Conservation (phyloP, 2,797 vertebrate genomes). For the Trematocara caparti region DNA sequence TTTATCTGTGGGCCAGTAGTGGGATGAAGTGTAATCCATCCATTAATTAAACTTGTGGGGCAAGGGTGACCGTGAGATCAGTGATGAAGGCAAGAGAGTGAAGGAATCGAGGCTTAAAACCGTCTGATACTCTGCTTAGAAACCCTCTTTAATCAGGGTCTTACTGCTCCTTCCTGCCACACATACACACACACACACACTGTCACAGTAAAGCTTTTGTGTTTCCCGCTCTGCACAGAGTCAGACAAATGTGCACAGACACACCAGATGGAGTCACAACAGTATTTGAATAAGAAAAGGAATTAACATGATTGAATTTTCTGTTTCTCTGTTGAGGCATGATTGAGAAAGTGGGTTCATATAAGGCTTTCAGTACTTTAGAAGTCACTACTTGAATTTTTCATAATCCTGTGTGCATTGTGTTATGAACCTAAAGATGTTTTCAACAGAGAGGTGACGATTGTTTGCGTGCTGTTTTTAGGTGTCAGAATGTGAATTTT, state of each 20-base stretch:
- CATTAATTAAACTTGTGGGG: conserved; percentile 64
- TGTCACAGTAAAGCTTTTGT: conserved; percentile 13
- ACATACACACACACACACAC: background rate
- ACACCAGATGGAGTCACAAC: conserved; percentile 51
- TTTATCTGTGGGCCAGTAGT: conserved; percentile 39
- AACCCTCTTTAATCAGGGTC: conserved; percentile 67
- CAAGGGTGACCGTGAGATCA: conserved; percentile 8
- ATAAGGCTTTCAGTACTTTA: background rate
- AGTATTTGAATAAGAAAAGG: conserved; percentile 58
- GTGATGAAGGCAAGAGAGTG: conserved; percentile 19
- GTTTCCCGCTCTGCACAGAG: conserved; percentile 10
- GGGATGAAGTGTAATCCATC: conserved; percentile 53
- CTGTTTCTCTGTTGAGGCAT: conserved; percentile 25
- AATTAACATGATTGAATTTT: conserved; percentile 52
- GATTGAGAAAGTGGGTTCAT: conserved; percentile 15
- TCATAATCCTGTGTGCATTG: background rate
- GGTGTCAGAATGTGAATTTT: background rate
- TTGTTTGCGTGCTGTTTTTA: background rate
- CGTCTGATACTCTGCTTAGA: conserved; percentile 51
- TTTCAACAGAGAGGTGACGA: background rate
- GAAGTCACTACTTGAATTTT: background rate
- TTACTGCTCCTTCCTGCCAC: background rate
- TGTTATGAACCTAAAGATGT: background rate
- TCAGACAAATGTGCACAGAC: conserved; percentile 18
- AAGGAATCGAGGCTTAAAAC: conserved; percentile 52